Base-by-base conservation (phyloP, 1,140 invertebrate genomes). In the Papilio helenus region DNA sequence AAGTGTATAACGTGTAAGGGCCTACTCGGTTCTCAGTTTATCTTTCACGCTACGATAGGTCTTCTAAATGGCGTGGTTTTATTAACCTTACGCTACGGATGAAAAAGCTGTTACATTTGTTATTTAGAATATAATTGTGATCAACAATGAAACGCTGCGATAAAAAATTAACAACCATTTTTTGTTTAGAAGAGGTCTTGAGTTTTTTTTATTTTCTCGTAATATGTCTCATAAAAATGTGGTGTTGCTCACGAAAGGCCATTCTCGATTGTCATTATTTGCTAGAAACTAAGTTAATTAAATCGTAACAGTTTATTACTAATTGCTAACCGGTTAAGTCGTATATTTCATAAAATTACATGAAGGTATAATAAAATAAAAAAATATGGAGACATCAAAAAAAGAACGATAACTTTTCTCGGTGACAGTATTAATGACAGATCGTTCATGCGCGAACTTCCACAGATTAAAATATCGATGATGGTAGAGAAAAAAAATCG, bases 41-140 rank as follows among this genome's bases (percentile, higher is more conserved):
- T 88, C 86, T 86, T 79, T 86, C 82, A 87, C 87, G 82, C 81
- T 87, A 84, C 80, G 79, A 84, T 83, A 74, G 76, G 72, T 76
- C 61, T 77, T 39, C 77, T 84, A 80, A 88, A 83, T 81, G 26
- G 74, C 65, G 23, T 72, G 77, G 79, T 81, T 86, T 84, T 80
- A 80, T 81, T 65, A 72, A 72, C 80, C 77, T 73, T 29, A 18
- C 20, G 72, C 3, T 49, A 12, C 72, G 44, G 29, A 44, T 20
- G 18, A 72, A 72, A 72, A 68, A 68, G 12, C 39, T 20, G 76
- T 39, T 78, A 23, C 76, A 79, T 65, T 65, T 42, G 55, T 78
- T 49, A 74, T 44, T 74, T 44, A 74, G 20, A 46, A 74, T 46
- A 74, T 44, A 44, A 74, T 74, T 74, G 9, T 29, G 3, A 74